Evolutionary conservation across 1,140 invertebrate species (phyloP).

Genomic region (Hestina assimilis): DNA sequence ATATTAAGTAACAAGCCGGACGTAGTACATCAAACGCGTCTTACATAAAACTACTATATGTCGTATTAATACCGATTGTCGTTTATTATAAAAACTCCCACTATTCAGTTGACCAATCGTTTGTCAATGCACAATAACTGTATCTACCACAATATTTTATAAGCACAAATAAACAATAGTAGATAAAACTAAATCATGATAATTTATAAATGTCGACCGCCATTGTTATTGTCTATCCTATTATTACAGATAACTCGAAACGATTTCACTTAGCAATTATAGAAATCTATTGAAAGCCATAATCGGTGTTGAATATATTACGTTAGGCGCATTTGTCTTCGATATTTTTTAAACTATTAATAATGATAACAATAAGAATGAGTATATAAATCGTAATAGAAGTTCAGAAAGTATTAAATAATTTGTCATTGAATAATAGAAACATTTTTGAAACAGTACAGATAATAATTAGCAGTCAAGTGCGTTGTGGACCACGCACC

Average conservation of each 20-base stretch:
- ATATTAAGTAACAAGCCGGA: no score
- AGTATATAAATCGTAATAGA: no score
- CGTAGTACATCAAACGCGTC: no score
- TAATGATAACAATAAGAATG: no score
- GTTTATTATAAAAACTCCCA: conserved; percentile 1
- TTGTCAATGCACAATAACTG: conserved; percentile 12
- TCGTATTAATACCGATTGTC: not conserved
- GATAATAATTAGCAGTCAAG: no score
- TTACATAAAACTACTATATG: no score
- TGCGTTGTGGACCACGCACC: no score
- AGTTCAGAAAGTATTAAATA: no score
- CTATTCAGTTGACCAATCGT: conserved; percentile 15
- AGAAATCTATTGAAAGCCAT: conserved; percentile 7
- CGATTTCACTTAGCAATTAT: conserved; percentile 15
- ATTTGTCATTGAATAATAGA: no score
- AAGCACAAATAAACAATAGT: conserved; percentile 24
- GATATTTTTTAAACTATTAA: not conserved
- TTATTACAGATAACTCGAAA: conserved; percentile 4
- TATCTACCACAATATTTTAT: conserved; percentile 29
- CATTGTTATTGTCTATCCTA: conserved; percentile 11
- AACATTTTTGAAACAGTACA: no score
- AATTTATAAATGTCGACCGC: conserved; percentile 26
- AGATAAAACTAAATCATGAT: conserved; percentile 30
- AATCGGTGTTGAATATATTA: conserved; percentile 12
- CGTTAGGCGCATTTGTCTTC: not conserved